phyloP scores from a whole-genome alignment of 2,797 vertebrate species.

The Sciaenops ocellatus region DNA sequence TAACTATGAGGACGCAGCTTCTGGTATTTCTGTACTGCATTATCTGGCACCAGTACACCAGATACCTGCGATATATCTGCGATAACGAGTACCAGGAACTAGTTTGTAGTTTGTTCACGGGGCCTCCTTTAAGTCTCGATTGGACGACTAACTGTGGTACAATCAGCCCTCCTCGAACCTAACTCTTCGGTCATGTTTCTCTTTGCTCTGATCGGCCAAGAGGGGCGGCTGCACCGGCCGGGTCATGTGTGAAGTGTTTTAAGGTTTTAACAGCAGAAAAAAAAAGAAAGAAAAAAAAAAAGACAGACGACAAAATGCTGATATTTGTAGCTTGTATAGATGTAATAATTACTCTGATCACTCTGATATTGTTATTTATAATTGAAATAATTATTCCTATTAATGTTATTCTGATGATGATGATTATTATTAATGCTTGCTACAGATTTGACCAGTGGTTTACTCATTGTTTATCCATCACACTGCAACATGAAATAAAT shows the following conservation, averaged over 20 bases:
- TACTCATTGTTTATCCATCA: slow-evolving; percentile 81
- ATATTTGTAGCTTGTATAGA: slow-evolving; percentile 88
- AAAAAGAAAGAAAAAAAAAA: slow-evolving; percentile 62
- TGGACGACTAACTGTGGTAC: background rate
- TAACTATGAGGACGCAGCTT: background rate
- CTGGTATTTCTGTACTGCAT: background rate
- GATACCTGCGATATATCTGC: background rate
- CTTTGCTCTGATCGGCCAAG: slow-evolving; percentile 83
- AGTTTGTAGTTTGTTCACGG: background rate
- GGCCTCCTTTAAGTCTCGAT: too few relatives aligned
- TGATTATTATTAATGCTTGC: slow-evolving; percentile 81
- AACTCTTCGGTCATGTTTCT: slow-evolving; percentile 9
- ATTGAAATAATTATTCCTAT: slow-evolving; percentile 81
- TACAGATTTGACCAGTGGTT: slow-evolving; percentile 82
- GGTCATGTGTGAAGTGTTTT: slow-evolving; percentile 85
- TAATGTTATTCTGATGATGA: slow-evolving; percentile 79
- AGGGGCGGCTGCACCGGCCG: slow-evolving; percentile 74
- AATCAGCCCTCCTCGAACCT: background rate
- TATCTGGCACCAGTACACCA: background rate
- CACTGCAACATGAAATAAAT: slow-evolving; percentile 84
- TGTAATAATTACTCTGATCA: slow-evolving; percentile 82
- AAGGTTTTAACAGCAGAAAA: slow-evolving; percentile 83
- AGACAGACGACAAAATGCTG: slow-evolving; percentile 73
- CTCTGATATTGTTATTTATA: slow-evolving; percentile 83
- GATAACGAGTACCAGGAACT: background rate